Conservation (phyloP, 2,888 invertebrate species). For the Drosophila macrospina region DNA sequence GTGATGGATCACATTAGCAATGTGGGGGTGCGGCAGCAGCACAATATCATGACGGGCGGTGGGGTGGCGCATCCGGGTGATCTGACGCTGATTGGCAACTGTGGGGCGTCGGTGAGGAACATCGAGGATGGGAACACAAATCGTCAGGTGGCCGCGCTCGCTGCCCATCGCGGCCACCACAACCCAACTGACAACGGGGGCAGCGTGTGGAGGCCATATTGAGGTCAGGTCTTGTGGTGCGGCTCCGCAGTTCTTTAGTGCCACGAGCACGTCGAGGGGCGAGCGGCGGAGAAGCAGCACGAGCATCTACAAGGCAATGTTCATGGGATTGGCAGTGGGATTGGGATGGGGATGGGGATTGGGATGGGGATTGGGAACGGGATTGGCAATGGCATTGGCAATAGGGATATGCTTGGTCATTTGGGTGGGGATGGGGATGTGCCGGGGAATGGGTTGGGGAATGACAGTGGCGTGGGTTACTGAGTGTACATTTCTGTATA, state of each 20-base stretch:
- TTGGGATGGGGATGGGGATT: slow-evolving; percentile 9
- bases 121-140: slow-evolving; percentile 85
- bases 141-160: slow-evolving; percentile 84
- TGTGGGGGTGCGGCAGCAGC: slow-evolving; percentile 87
- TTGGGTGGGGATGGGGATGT: background rate
- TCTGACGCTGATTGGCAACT: slow-evolving; percentile 85
- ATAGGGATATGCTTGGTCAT: background rate
- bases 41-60: slow-evolving; percentile 86
- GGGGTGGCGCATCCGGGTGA: slow-evolving; percentile 84
- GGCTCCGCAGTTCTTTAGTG: slow-evolving; percentile 84
- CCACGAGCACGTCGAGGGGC: slow-evolving; percentile 77
- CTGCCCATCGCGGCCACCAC: slow-evolving; percentile 85
- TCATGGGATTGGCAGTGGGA: slow-evolving; percentile 16
- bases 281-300: slow-evolving; percentile 67
- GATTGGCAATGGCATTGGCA: slow-evolving; percentile 9
- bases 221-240: slow-evolving; percentile 85
- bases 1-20: slow-evolving; percentile 92
- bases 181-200: slow-evolving; percentile 86
- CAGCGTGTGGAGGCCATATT: slow-evolving; percentile 93
- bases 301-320: slow-evolving; percentile 39
- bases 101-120: slow-evolving; percentile 85
- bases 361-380: slow-evolving; percentile 17
- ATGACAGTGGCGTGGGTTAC: slow-evolving; percentile 27
- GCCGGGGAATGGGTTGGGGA: background rate
- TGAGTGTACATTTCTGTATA: slow-evolving; percentile 62